These are phyloP conservation scores for Sinhomidia bicolor DNA, from an alignment of 2,888 invertebrate genomes.

Conservation along the genomic window DNA sequence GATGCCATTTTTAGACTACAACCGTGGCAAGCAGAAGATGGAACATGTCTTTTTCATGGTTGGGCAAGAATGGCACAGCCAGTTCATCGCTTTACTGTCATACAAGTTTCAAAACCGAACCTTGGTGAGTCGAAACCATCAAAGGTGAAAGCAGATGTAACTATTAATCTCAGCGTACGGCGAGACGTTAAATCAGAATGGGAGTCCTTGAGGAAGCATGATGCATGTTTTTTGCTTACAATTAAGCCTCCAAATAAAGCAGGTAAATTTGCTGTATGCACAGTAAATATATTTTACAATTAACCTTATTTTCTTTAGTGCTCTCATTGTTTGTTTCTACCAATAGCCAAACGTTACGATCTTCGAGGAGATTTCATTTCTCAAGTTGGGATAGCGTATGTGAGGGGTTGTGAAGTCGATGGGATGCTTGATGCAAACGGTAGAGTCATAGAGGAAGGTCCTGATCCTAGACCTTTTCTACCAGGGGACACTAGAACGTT, in stretches of 20 bases:
- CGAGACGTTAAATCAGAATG: conserved; percentile 97
- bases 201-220: conserved; percentile 98
- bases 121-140: conserved; percentile 97
- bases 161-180: conserved; percentile 94
- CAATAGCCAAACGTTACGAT: conserved; percentile 77
- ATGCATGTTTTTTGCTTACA: conserved; percentile 97
- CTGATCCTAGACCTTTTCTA: conserved; percentile 92
- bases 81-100: conserved; percentile 94
- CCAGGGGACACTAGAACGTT: conserved; percentile 95
- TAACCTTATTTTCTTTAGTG: no score
- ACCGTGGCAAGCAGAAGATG: conserved; percentile 96
- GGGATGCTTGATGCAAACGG: conserved; percentile 98
- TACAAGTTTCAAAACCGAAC: conserved; percentile 92
- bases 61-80: conserved; percentile 99
- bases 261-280: conserved; percentile 84
- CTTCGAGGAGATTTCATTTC: conserved; percentile 86
- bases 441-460: conserved; percentile 97
- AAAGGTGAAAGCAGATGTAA: conserved; percentile 96
- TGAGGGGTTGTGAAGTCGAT: conserved; percentile 99
- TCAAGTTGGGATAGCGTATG: conserved; percentile 94
- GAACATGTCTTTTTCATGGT: conserved; percentile 94
- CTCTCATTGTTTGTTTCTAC: not conserved
- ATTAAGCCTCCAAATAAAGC: conserved; percentile 92
- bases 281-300: not conserved
- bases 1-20: conserved; percentile 97